Evolutionary conservation across 2,888 invertebrate genomes (phyloP).

Genomic region (Yponomeuta plumbellus): DNA sequence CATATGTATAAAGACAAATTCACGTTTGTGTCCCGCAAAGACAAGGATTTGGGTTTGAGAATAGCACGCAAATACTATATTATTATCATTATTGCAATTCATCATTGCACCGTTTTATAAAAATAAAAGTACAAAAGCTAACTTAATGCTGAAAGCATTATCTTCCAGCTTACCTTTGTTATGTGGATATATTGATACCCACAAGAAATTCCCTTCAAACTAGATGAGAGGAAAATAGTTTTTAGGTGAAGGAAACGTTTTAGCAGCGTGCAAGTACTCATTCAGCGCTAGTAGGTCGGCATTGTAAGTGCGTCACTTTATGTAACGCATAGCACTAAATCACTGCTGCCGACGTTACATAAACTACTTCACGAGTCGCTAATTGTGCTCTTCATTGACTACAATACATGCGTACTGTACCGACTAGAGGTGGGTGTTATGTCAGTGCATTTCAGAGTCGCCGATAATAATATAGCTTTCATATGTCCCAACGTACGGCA

Average conservation of each 20-base stretch:
- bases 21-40: too few relatives aligned
- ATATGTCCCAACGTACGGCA: too few relatives aligned
- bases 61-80: too few relatives aligned
- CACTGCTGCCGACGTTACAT: constrained; percentile 56
- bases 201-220: not conserved
- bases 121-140: too few relatives aligned
- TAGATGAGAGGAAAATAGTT: not conserved
- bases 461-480: not conserved
- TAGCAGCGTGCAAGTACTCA: not conserved
- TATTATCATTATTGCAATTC: too few relatives aligned
- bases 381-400: constrained; percentile 32
- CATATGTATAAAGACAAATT: too few relatives aligned
- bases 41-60: too few relatives aligned
- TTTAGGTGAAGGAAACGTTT: not conserved
- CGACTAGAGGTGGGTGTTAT: not conserved
- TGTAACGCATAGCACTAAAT: constrained; percentile 69
- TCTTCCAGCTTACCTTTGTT: too few relatives aligned
- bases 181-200: not conserved
- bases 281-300: not conserved
- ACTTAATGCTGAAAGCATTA: too few relatives aligned
- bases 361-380: constrained; percentile 40
- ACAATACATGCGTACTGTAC: constrained; percentile 11
- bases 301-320: constrained; percentile 46
- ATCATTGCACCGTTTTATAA: too few relatives aligned
- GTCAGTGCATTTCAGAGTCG: not conserved